Evolutionary conservation across 2,797 vertebrate species (phyloP).

Genomic region (Menidia menidia): DNA sequence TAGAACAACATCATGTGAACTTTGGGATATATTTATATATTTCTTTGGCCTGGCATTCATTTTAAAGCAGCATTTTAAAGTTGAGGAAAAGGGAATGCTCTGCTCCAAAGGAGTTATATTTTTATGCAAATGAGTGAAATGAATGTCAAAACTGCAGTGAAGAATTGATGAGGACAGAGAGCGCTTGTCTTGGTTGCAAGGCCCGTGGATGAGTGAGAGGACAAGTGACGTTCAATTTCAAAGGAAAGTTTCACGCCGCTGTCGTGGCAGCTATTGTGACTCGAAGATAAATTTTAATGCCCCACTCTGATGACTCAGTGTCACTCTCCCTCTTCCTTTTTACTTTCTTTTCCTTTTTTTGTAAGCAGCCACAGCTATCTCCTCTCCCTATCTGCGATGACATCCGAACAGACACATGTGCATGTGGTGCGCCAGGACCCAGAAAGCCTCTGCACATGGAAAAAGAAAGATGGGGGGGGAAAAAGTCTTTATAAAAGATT

Average conservation of each 20-base stretch:
- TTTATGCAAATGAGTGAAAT: conserved; percentile 82
- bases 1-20: conserved; percentile 82
- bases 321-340: conserved; percentile 80
- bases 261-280: conserved; percentile 88
- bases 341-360: conserved; percentile 28
- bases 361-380: conserved; percentile 82
- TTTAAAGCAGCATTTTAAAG: conserved; percentile 79
- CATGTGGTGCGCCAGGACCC: conserved; percentile 86
- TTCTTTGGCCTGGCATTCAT: conserved; percentile 74
- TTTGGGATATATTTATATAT: conserved; percentile 80
- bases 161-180: conserved; percentile 87
- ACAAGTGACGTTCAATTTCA: conserved; percentile 85
- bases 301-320: conserved; percentile 89
- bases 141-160: conserved; percentile 81
- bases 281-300: conserved; percentile 96
- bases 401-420: conserved; percentile 91
- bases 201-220: conserved; percentile 71
- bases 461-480: conserved; percentile 72
- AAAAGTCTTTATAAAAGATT: conserved; percentile 98
- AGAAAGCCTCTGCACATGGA: conserved; percentile 89
- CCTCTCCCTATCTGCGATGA: conserved; percentile 80
- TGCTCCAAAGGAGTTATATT: conserved; percentile 56
- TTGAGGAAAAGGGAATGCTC: conserved; percentile 66
- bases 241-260: conserved; percentile 86
- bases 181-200: conserved; percentile 76